Evolutionary conservation across 2,797 vertebrate species (phyloP), one percentile per base, ranked within the genome.

Genomic region (Anguilla pacifica): DNA sequence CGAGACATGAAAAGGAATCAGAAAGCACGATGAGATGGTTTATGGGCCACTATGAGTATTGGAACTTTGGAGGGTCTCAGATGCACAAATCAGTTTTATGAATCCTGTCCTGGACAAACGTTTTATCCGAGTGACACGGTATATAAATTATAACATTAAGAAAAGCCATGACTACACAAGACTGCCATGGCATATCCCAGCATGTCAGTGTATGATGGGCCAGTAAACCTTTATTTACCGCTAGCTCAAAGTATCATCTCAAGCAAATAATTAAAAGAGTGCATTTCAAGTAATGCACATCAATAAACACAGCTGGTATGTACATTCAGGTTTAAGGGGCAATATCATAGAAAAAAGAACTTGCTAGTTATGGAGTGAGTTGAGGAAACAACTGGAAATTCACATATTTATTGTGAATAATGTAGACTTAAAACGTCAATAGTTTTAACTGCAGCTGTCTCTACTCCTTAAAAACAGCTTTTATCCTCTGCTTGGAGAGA

Each of bases 21-120:
- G 15, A 43, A 67, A 53, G n/a, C 25, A 2, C 1, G 49, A 77
- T 31, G 19, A 84, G 51, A 84, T 72, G 81, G 7, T 39, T 55
- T 70, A 82, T 53, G 64, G 28, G 9, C 49, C 49, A 84, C n/a
- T 72, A 1, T 72, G 59, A 87, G 49, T 17, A n/a, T 6, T 87
- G 87, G 81, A 64, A 39, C 17, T 72, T 43, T 64, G 81, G 46
- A 70, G 1, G 39, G 7, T 55, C 13, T 84, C 43, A 39, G 51
- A 59, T 25, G 17, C 81, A 87, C 87, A 83, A 83, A 53, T 72
- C 82, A 87, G 6, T 72, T 74, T 84, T 46, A 83, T 79, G 43
- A 83, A 87, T 87, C 35, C 43, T 59, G 70, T 9, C 43, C 46
- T 57, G 11, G 82, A 61, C 25, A 25, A 67, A 35, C 67, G 49